A percentile compares a stretch with the other conserved stretches of the same genome.
Conservation (phyloP, 2,888 invertebrate species). For the Ceraclea dissimilis region DNA sequence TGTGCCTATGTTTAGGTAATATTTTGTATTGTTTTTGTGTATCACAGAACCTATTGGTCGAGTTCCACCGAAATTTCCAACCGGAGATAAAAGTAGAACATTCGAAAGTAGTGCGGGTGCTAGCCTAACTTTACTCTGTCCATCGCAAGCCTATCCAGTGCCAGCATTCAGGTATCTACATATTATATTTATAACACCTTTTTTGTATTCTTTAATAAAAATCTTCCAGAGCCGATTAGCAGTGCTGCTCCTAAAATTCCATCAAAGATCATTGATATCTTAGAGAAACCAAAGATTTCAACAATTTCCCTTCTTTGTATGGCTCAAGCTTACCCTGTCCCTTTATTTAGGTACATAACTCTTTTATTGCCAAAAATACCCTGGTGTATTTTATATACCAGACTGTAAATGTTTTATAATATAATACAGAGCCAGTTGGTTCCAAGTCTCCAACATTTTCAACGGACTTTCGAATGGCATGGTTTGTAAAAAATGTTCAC, state of each 20-base stretch:
- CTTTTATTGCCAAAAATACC: neutral
- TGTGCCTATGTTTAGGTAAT: slow-evolving; percentile 64
- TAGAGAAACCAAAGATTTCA: slow-evolving; percentile 30
- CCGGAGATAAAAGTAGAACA: slow-evolving; percentile 55
- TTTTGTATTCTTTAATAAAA: neutral
- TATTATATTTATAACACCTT: slow-evolving; percentile 8
- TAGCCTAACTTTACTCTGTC: slow-evolving; percentile 56
- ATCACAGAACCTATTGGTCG: slow-evolving; percentile 58
- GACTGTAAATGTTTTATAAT: neutral
- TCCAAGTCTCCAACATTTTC: slow-evolving; percentile 42
- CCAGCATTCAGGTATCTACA: slow-evolving; percentile 52
- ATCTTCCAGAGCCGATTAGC: slow-evolving; percentile 57
- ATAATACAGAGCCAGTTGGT: slow-evolving; percentile 38
- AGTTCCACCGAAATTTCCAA: slow-evolving; percentile 59
- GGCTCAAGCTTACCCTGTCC: slow-evolving; percentile 60
- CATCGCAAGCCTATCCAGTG: slow-evolving; percentile 70
- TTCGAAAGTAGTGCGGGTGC: slow-evolving; percentile 50
- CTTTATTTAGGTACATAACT: slow-evolving; percentile 55
- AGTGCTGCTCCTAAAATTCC: slow-evolving; percentile 62
- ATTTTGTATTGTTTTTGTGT: slow-evolving; percentile 26
- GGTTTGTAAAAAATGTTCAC: slow-evolving; percentile 34
- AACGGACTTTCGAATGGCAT: slow-evolving; percentile 37
- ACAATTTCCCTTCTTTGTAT: slow-evolving; percentile 51
- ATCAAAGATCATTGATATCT: slow-evolving; percentile 44
- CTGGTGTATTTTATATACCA: neutral